Evolutionary conservation across 2,113 vertebrate species (phyloP), one percentile per base, ranked within the genome.

Genomic region (Oxyura jamaicensis): DNA sequence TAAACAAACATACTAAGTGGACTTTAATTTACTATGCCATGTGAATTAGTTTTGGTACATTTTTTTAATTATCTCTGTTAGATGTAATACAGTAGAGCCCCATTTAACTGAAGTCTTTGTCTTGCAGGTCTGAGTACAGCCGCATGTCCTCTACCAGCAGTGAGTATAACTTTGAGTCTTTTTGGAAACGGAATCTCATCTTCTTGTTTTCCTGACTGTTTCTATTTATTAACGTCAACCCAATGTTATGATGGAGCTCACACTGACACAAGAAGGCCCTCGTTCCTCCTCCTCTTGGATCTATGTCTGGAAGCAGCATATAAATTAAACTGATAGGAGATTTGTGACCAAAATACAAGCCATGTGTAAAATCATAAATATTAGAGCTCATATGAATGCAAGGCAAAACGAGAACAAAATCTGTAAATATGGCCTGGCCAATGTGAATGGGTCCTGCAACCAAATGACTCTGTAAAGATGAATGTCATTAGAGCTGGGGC

Each of bases 91-190:
- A 5, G 13, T 92, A 48, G 67, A 74, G 73, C 41, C 15, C 31
- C 79, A 13, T 92, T 97, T 97, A 97, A 90, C 87, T 63, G 50
- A 75, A 84, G 35, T 95, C 74, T 96, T 98, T 98, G 39, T 97
- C 73, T 98, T 98, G 86, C 98, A 99, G 99, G 98, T 99, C 99
- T 76, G 99, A 99, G 96, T 99, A 99, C 98, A 99, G 99, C 98
- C 98, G 97, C 87, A 96, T 98, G 98, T 99, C 99, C 88, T 99
- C 99, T 60, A 98, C 99, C 11, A 99, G 99, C 98, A 99, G 99
- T 99, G 97, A 99, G 99, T 99, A 99, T 96, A 96, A 88, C 46
- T 95, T 89, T 33, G 35, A 77, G 35, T 59, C 11, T 50, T 92
- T 96, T 86, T 69, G 25, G 1, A 8, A 67, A 31, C 25, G 3